These are phyloP conservation scores for Penaeus monodon DNA, from an alignment of 2,888 invertebrate species.

Conservation along the genomic window DNA sequence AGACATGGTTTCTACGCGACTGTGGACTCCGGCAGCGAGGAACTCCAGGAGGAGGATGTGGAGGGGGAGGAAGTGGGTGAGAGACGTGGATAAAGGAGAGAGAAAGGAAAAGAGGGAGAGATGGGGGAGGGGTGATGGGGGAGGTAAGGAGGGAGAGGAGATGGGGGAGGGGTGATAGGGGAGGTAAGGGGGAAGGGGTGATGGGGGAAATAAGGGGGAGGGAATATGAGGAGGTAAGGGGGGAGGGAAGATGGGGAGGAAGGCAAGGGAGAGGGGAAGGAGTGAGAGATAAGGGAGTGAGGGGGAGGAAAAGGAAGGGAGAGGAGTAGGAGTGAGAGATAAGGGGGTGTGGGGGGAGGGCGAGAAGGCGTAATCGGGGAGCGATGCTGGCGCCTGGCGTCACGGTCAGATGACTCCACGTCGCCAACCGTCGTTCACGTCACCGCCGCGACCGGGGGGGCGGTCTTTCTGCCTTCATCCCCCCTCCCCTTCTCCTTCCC, in stretches of 20 bases:
- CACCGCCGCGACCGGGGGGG: no score
- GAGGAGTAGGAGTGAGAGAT: neutral
- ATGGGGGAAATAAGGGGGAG: neutral
- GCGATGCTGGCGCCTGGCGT: constrained; percentile 10
- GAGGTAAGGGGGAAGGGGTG: neutral
- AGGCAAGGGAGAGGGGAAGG: no score
- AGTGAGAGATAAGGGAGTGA: neutral
- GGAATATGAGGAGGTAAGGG: neutral
- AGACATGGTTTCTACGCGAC: no score
- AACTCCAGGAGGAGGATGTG: neutral
- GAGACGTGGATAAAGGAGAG: neutral
- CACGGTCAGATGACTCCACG: constrained; percentile 28
- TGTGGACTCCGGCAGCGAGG: no score
- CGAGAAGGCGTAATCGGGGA: neutral
- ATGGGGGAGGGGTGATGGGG: neutral
- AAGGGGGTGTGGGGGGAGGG: neutral
- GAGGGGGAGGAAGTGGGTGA: neutral
- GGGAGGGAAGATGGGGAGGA: no score
- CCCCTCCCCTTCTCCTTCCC: constrained; percentile 1
- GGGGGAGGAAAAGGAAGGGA: neutral
- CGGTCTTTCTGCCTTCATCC: neutral
- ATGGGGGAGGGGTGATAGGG: neutral
- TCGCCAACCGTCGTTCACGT: constrained; percentile 3
- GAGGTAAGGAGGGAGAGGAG: neutral
- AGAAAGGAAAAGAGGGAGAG: neutral